A percentile compares a stretch with the other conserved stretches of the same genome.
Conservation (phyloP, 2,113 vertebrate species). For the Drymodes brunneopygia region DNA sequence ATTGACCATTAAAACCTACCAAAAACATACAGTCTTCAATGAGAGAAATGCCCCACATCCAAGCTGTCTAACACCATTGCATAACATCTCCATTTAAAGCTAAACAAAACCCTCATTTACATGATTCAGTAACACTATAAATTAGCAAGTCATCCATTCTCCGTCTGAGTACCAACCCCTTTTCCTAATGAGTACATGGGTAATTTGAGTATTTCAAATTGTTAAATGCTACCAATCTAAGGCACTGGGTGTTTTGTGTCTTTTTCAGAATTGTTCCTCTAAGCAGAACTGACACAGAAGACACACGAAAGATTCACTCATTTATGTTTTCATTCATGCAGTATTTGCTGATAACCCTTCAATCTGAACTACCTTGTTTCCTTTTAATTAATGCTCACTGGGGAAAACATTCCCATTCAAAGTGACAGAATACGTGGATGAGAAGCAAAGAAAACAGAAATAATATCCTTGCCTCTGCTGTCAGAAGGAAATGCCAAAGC, state of each 20-base stretch:
- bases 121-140: not conserved
- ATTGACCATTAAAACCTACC: not conserved
- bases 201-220: not conserved
- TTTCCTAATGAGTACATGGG: not conserved
- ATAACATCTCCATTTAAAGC: not conserved
- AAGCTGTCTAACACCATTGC: not conserved
- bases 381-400: not conserved
- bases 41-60: not conserved
- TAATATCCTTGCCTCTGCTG: not conserved
- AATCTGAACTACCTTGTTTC: not conserved
- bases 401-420: not conserved
- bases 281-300: not conserved
- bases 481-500: not conserved
- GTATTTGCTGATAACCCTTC: not conserved
- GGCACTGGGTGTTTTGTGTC: not conserved
- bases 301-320: fast-evolving
- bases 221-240: not conserved
- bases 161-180: not conserved
- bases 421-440: not conserved
- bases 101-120: not conserved
- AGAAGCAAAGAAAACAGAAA: not conserved
- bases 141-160: not conserved
- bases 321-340: not conserved
- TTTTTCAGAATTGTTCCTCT: not conserved
- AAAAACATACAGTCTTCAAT: not conserved